Percentiles rank a stretch among this genome's conserved stretches.
Evolutionary conservation across 2,113 vertebrate genomes (phyloP).

Genomic region (Callithrix jacchus): DNA sequence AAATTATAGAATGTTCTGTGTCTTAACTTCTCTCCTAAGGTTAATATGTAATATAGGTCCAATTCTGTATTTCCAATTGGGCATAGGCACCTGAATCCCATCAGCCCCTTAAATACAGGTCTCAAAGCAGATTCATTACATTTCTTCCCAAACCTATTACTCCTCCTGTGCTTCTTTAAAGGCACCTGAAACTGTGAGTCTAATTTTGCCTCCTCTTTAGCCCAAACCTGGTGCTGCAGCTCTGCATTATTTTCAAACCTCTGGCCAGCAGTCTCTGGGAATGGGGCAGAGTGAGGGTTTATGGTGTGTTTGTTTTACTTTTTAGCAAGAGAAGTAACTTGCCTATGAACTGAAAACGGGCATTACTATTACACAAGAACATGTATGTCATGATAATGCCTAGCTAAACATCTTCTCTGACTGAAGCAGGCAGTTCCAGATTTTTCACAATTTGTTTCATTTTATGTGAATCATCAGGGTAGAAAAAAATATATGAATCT

Average conservation of each 20-base stretch:
- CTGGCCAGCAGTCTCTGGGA: background rate
- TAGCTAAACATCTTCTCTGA: background rate
- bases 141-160: background rate
- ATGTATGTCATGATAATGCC: background rate
- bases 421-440: background rate
- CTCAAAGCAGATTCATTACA: background rate
- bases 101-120: background rate
- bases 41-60: background rate
- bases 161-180: background rate
- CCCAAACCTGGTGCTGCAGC: background rate
- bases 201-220: background rate
- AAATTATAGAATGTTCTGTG: background rate
- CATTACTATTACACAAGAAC: slow-evolving; percentile 27
- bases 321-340: background rate
- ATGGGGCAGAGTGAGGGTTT: background rate
- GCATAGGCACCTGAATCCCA: background rate
- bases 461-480: background rate
- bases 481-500: background rate
- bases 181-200: background rate
- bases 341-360: background rate
- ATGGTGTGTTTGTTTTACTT: background rate
- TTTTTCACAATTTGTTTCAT: background rate
- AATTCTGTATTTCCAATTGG: background rate
- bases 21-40: background rate
- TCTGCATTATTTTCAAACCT: background rate